Evolutionary conservation across 1,140 invertebrate species (phyloP).

Genomic region (Pantala flavescens): DNA sequence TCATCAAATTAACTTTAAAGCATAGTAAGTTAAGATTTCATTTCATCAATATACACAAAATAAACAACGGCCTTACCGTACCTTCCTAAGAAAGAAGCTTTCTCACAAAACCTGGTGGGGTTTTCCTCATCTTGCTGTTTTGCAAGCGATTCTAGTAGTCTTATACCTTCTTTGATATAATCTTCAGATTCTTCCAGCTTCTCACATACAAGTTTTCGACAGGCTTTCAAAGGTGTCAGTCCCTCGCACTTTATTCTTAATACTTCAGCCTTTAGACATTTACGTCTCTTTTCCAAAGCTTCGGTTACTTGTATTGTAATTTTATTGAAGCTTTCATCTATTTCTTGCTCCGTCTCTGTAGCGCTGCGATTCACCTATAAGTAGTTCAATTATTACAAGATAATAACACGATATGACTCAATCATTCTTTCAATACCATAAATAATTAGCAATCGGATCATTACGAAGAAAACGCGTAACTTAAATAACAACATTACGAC

Average conservation of each 20-base stretch:
- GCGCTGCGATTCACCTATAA: not conserved
- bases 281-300: conserved; percentile 20
- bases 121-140: not conserved
- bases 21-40: too few relatives aligned
- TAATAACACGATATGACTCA: not conserved
- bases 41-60: too few relatives aligned
- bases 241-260: conserved; percentile 20
- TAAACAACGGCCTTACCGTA: not conserved
- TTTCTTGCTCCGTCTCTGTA: not conserved
- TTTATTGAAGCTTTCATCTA: not conserved
- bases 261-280: conserved; percentile 18
- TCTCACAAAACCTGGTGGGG: conserved; percentile 18
- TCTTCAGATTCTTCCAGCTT: conserved; percentile 19
- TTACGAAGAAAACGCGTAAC: not conserved
- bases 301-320: not conserved
- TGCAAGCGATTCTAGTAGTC: conserved; percentile 15
- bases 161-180: conserved; percentile 22
- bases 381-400: not conserved
- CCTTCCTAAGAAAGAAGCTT: conserved; percentile 22
- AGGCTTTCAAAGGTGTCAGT: conserved; percentile 20
- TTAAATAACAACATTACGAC: not conserved
- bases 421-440: not conserved
- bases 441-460: not conserved
- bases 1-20: too few relatives aligned
- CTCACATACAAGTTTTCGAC: conserved; percentile 19